Conservation (phyloP, 2,797 vertebrate species). For the Eleutherodactylus coqui region DNA sequence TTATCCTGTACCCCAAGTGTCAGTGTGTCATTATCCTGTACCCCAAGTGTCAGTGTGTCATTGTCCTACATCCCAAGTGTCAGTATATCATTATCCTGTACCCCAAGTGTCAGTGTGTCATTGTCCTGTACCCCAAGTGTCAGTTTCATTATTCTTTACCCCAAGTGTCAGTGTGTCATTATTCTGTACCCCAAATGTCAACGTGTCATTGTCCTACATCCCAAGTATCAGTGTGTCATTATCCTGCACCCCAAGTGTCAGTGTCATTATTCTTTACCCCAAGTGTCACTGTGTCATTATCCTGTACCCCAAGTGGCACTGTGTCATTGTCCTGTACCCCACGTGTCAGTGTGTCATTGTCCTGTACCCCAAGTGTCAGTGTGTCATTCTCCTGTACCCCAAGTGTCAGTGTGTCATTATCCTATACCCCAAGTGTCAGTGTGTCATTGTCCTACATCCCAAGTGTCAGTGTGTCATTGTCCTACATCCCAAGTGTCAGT, state of each 20-base stretch:
- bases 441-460: not conserved
- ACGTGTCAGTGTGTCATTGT: not conserved
- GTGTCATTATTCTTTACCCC: not conserved
- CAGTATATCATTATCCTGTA: constrained; percentile 1
- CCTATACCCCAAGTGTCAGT: not conserved
- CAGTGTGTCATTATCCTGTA: not conserved
- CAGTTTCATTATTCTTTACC: not conserved
- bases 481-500: not conserved
- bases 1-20: not conserved
- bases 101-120: not conserved
- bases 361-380: not conserved
- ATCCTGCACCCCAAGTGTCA: not conserved
- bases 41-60: constrained; percentile 1
- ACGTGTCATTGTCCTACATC: not conserved
- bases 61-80: not conserved
- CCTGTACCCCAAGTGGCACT: not conserved
- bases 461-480: not conserved
- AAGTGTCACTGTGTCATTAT: not conserved
- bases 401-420: not conserved
- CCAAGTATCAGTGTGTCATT: not conserved
- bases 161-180: not conserved
- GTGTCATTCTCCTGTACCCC: constrained; percentile 4
- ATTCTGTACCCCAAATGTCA: not conserved
- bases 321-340: not conserved
- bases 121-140: not conserved